A percentile compares a stretch with the other conserved stretches of the same genome.
Evolutionary conservation across 1,140 invertebrate species (phyloP).

Genomic region (Venturia canescens): DNA sequence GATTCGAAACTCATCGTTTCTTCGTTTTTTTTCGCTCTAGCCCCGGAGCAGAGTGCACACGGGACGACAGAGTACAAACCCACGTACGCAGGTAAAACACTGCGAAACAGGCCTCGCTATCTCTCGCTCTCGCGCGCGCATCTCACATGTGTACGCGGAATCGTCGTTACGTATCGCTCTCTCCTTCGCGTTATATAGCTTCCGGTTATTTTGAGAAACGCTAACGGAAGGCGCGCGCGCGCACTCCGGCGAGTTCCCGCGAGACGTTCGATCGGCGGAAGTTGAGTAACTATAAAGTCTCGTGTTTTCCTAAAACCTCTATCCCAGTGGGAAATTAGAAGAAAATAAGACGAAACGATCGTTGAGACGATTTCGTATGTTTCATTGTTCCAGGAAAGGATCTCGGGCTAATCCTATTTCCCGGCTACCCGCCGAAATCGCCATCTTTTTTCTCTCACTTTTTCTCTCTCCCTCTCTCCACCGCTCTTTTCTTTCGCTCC

Average conservation of each 20-base stretch:
- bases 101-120: neutral
- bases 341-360: no score
- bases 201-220: slow-evolving; percentile 31
- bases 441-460: no score
- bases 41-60: slow-evolving; percentile 18
- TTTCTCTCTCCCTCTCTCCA: no score
- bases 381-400: no score
- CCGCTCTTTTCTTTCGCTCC: no score
- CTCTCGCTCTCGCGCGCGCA: no score
- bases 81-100: neutral
- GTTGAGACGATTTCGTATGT: no score
- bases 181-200: slow-evolving; percentile 30
- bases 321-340: no score
- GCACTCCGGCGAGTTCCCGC: neutral
- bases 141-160: slow-evolving; percentile 6
- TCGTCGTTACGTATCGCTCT: slow-evolving; percentile 25
- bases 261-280: neutral
- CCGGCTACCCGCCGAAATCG: no score
- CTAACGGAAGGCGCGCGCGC: neutral
- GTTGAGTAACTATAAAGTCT: neutral
- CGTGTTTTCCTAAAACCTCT: neutral
- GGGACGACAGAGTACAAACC: neutral
- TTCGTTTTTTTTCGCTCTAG: slow-evolving; percentile 1
- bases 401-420: no score
- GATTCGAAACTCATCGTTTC: neutral